Evolutionary conservation across 53 echinoderm and acorn worm genomes (phyloP).

Genomic region (Astropecten irregularis): DNA sequence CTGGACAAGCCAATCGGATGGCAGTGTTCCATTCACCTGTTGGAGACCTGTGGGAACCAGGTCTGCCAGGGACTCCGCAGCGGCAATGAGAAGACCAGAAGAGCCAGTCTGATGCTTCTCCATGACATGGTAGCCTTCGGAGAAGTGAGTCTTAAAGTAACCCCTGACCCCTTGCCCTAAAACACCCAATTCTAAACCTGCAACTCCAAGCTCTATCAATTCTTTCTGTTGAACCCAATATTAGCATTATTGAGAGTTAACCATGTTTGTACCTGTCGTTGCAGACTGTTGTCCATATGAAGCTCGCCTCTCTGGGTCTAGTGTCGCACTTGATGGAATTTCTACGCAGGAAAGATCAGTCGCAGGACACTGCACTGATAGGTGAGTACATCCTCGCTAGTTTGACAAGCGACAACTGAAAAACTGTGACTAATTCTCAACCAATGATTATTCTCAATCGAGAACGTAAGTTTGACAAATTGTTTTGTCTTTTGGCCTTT

Average conservation of each 20-base stretch:
- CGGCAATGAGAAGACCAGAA: not conserved
- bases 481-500: not conserved
- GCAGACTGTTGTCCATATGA: conserved; percentile 68
- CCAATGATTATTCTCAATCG: too few species aligned
- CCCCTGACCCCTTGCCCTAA: too few species aligned
- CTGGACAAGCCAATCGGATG: conserved; percentile 58
- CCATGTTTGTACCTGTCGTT: conserved; percentile 19
- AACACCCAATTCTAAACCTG: too few species aligned
- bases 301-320: conserved; percentile 65
- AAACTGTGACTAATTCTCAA: too few species aligned
- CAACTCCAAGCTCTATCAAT: too few species aligned
- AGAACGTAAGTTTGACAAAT: too few species aligned
- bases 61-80: conserved; percentile 7
- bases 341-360: conserved; percentile 4
- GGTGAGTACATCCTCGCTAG: conserved; percentile 35
- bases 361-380: conserved; percentile 31
- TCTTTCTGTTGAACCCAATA: too few species aligned
- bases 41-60: conserved; percentile 45
- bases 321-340: conserved; percentile 64
- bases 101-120: conserved; percentile 44
- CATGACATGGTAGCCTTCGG: conserved; percentile 65
- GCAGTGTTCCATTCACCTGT: conserved; percentile 64
- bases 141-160: too few species aligned
- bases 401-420: too few species aligned
- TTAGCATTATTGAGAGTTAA: too few species aligned